Evolutionary conservation across 2,888 invertebrate species (phyloP), one percentile per base, ranked within the genome.

Genomic region (Steinernema hermaphroditum): DNA sequence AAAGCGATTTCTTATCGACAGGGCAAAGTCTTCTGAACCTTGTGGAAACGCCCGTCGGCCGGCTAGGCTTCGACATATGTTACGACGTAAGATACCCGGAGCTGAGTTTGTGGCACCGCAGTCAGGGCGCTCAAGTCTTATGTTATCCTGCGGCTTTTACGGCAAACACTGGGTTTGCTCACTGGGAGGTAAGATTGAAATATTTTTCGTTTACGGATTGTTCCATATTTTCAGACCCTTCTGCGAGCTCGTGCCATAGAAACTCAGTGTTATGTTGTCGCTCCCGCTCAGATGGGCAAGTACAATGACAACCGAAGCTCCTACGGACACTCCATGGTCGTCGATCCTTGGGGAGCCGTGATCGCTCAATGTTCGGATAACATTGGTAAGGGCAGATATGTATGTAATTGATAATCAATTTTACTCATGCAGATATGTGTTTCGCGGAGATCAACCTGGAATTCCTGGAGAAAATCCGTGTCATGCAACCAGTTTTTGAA

Each of bases 131-230:
- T 0, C 90, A 93, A 70, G 90, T 97, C 50, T 87, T 98, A 0
- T 93, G 96, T 0, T 98, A 69, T 93, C 96, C 0, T 96, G 94
- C 96, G 0, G 96, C 96, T 0, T 98, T 98, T 87, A 95, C 96
- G 0, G 91, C 92, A 70, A 90, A 91, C 22, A 98, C 97, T 0
- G 97, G 97, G 0, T 90, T 91, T 76, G 93, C 93, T 0, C 97
- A 97, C 87, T 97, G 97, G 97, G 94, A 96, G 88, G 89, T 87
- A 50, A 14, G 41, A n/a, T n/a, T 68, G 27, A 8, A 34, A 29
- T 29, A 22, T 57, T 34, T 44, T 29, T 14, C 29, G 2, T 27
- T 0, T 22, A 27, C 44, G n/a, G n/a, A 29, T 49, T 1, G 24
- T 19, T 14, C 24, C 32, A 8, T 24, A 49, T 70, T 71, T 73